Evolutionary conservation across 2,113 vertebrate species (phyloP), one percentile per base, ranked within the genome.

Genomic region (Martes martes): DNA sequence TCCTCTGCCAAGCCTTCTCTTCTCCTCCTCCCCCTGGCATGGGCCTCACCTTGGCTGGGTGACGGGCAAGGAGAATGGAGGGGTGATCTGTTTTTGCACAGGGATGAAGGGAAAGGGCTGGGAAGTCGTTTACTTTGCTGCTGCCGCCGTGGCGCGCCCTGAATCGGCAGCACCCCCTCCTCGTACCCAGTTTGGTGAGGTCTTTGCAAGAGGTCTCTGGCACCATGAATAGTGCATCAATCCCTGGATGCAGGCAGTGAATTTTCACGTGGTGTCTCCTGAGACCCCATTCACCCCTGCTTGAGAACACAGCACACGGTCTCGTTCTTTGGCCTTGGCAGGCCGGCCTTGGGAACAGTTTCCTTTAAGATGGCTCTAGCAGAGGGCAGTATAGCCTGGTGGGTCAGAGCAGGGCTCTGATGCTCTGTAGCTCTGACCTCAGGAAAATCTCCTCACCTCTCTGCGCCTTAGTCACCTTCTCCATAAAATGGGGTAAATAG

Each of bases 121-220:
- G 36, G 9, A 24, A 71, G 16, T 31, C 50, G 18, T 31, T 63
- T 47, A 14, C 33, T 59, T 10, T 8, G 9, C 19, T 14, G 45
- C 26, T 45, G 39, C 57, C 8, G 5, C 39, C 1, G 5, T 31
- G 73, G 63, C 47, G 65, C 7, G 0, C 31, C 69, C n/a, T 23
- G 5, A 18, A 24, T 4, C 6, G 15, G 45, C 28, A 65, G 13
- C 15, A 0, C 0, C 65, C 57, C 4, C 59, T 82, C 28, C 23
- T 18, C 21, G 0, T 0, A 0, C 18, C 18, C 2, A 33, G 63
- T 31, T 39, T 8, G 11, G 47, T 45, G 52, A 42, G n/a, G 6
- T 73, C 63, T 71, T 87, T 45, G 59, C 59, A 57, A 61, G 16
- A 21, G 33, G 52, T 57, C 78, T 36, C 47, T 67, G 47, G 28